A percentile compares a stretch with the other conserved stretches of the same genome.
phyloP scores from a whole-genome alignment of 2,113 vertebrate species.

The Peucedramus taeniatus region DNA sequence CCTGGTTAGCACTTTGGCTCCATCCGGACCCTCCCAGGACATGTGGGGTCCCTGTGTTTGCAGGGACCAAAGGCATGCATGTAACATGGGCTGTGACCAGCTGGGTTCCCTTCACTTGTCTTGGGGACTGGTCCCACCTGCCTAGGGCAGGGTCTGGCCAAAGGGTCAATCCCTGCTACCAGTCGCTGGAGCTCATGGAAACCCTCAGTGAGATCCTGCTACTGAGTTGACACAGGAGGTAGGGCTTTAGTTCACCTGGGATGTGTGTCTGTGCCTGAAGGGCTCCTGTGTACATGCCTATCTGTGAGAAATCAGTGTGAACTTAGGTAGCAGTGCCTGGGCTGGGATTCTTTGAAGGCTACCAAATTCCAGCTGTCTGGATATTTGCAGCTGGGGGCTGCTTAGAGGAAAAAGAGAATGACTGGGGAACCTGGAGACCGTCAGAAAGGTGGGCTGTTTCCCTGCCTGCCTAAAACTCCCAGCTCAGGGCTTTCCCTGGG shows the following conservation, averaged over 20 bases:
- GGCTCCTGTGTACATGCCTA: accelerated
- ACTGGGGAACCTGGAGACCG: not conserved
- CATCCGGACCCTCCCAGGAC: not conserved
- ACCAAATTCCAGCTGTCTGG: not conserved
- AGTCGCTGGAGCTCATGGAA: not conserved
- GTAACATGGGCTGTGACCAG: not conserved
- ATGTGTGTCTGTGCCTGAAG: accelerated
- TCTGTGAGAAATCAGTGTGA: not conserved
- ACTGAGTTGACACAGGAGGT: not conserved
- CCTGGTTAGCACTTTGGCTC: not conserved
- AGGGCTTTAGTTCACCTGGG: not conserved
- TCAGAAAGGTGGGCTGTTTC: not conserved
- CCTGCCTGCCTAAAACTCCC: not conserved
- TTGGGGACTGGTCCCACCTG: not conserved
- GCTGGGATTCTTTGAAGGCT: not conserved
- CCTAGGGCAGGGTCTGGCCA: not conserved
- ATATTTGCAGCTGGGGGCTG: not conserved
- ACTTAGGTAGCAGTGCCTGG: not conserved
- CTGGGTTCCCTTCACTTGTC: not conserved
- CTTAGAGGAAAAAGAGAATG: not conserved
- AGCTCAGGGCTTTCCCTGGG: not conserved
- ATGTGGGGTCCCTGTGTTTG: not conserved
- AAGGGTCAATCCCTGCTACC: not conserved
- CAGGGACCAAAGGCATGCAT: not conserved
- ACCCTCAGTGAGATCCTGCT: not conserved